Base-by-base conservation (phyloP, 1,140 invertebrate genomes). In the Nebria ingens region DNA sequence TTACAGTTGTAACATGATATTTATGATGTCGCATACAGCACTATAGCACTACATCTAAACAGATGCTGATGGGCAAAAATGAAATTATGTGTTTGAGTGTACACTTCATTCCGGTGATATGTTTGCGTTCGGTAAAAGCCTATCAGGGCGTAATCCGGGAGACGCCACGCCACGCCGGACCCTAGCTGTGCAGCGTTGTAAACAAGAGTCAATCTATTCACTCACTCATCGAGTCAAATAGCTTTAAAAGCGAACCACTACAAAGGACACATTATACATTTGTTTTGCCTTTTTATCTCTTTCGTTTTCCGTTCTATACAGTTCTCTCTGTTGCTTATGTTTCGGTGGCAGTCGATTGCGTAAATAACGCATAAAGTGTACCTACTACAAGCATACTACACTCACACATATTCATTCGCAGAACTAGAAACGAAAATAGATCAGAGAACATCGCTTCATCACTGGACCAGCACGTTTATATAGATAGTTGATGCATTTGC, bases 51-150 rank as follows among this genome's bases (percentile, higher is more conserved):
- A n/a, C n/a, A n/a, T n/a, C n/a, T n/a, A n/a, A n/a, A n/a, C n/a
- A n/a, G n/a, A n/a, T n/a, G n/a, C n/a, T n/a, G n/a, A n/a, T n/a
- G n/a, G n/a, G n/a, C n/a, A n/a, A n/a, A n/a, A n/a, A n/a, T n/a
- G 25, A n/a, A 34, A 6, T 34, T 34, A 34, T 34, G 25, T 34
- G 6, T n/a, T 6, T 34, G 25, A 45, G 40, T 45, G 40, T 17
- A 45, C 40, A 45, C 6, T 45, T 11, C 40, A 45, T 17, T 45
- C 17, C 3, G 15, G 4, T 45, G 40, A 45, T 45, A 45, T 45
- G 59, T 60, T 60, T 60, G 56, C 51, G 34, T 55, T 57, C 21
- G 45, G 29, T 60, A 58, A 60, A 60, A 60, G 59, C 52, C 59
- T 58, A 58, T 60, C 54, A 58, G 51, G 34, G 53, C 21, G 45